Evolutionary conservation across 1,140 invertebrate genomes (phyloP).

Genomic region (Psilanteris sp.): DNA sequence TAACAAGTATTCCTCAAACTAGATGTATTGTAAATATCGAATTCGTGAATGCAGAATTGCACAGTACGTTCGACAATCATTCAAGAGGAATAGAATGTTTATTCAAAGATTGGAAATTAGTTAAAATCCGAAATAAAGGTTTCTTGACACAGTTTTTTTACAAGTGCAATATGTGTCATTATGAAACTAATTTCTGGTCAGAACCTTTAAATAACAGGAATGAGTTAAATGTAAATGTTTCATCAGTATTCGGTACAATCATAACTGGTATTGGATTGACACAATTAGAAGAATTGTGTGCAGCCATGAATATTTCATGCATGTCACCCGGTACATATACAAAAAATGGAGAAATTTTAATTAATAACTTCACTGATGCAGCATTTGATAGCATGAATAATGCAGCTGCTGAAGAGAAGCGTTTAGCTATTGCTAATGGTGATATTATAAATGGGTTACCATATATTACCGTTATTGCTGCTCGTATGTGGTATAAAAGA

Average conservation of each 20-base stretch:
- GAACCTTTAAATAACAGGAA: constrained; percentile 1
- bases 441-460: constrained; percentile 16
- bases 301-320: constrained; percentile 30
- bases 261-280: constrained; percentile 37
- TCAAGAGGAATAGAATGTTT: constrained; percentile 19
- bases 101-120: constrained; percentile 27
- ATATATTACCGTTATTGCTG: constrained; percentile 20
- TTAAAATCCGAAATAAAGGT: neutral
- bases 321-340: constrained; percentile 5
- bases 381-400: neutral
- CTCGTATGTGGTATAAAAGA: constrained; percentile 62
- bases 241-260: constrained; percentile 44
- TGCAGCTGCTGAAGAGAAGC: constrained; percentile 22
- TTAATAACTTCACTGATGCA: constrained; percentile 10
- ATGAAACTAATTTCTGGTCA: constrained; percentile 36
- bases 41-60: constrained; percentile 14
- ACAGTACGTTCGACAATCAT: constrained; percentile 31
- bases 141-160: constrained; percentile 29
- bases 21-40: too few species aligned
- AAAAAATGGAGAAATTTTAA: constrained; percentile 18
- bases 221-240: constrained; percentile 9
- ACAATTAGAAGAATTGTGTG: constrained; percentile 51
- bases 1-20: too few species aligned
- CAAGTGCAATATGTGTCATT: too few species aligned
- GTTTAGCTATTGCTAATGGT: constrained; percentile 10